phyloP scores from a whole-genome alignment of 2,888 invertebrate genomes.

The Phyllotreta striolata region DNA sequence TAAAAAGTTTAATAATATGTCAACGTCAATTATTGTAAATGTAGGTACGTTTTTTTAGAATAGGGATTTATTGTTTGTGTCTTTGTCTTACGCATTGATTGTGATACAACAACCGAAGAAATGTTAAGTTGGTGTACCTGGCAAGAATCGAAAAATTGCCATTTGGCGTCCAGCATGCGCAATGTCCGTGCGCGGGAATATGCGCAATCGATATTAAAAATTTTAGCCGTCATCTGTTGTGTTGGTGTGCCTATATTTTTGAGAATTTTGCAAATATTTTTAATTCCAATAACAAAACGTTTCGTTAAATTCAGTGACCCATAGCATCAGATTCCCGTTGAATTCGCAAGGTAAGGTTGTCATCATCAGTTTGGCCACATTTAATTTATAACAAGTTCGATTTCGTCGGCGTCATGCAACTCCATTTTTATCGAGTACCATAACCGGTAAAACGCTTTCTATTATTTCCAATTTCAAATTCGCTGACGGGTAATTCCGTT shows the following conservation, averaged over 20 bases:
- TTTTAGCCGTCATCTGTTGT: slow-evolving; percentile 66
- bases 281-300: slow-evolving; percentile 54
- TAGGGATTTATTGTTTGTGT: neutral
- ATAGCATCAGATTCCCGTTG: slow-evolving; percentile 28
- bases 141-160: neutral
- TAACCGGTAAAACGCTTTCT: slow-evolving; percentile 29
- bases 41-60: no score
- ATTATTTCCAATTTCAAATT: slow-evolving; percentile 22
- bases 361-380: slow-evolving; percentile 53
- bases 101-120: neutral
- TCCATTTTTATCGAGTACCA: slow-evolving; percentile 36
- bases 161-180: slow-evolving; percentile 29
- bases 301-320: slow-evolving; percentile 45
- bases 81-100: neutral
- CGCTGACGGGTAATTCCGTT: slow-evolving; percentile 2
- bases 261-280: slow-evolving; percentile 54
- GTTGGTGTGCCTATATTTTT: slow-evolving; percentile 57
- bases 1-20: neutral
- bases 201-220: slow-evolving; percentile 61
- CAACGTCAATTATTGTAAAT: neutral
- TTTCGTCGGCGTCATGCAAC: slow-evolving; percentile 57
- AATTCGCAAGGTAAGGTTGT: slow-evolving; percentile 50
- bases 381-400: slow-evolving; percentile 55
- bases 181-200: slow-evolving; percentile 50
- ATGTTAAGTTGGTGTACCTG: neutral